Conservation (phyloP, 2,888 invertebrate genomes). For the Melieria picta region DNA sequence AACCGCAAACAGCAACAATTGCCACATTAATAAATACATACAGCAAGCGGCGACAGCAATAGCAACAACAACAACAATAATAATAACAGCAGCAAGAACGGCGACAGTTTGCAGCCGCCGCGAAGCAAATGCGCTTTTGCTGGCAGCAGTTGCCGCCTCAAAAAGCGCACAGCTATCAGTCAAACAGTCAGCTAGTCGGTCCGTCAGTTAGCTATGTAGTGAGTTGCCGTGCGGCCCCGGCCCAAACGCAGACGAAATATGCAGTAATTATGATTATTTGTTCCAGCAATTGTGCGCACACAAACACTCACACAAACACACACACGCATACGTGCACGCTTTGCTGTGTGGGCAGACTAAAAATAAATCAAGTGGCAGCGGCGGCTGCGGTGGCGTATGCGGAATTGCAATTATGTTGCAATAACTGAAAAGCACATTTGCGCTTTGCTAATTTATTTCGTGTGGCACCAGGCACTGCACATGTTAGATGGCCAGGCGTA, state of each 20-base stretch:
- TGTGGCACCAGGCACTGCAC: too few relatives aligned
- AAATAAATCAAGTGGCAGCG: conserved; percentile 19
- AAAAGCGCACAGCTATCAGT: too few relatives aligned
- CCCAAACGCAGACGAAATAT: conserved; percentile 11
- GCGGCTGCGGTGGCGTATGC: conserved; percentile 38
- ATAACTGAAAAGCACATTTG: conserved; percentile 13
- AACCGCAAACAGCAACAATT: not conserved
- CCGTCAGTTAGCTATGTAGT: too few relatives aligned
- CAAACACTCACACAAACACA: conserved; percentile 11
- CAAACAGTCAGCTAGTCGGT: too few relatives aligned
- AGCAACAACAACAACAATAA: conserved; percentile 9
- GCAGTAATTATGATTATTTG: conserved; percentile 26
- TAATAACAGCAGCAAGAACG: not conserved
- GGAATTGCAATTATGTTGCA: conserved; percentile 41
- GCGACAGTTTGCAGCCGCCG: conserved; percentile 8
- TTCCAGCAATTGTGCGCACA: conserved; percentile 13
- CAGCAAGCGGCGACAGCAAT: not conserved
- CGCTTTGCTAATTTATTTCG: conserved; percentile 1
- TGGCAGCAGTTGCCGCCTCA: too few relatives aligned
- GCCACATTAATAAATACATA: not conserved
- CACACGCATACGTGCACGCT: not conserved
- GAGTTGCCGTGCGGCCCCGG: too few relatives aligned
- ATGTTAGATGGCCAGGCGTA: too few relatives aligned
- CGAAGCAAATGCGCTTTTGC: not conserved
- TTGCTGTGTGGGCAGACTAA: conserved; percentile 7